Evolutionary conservation across 1,140 invertebrate species (phyloP), one percentile per base, ranked within the genome.

Genomic region (Neoseiulus cucumeris): DNA sequence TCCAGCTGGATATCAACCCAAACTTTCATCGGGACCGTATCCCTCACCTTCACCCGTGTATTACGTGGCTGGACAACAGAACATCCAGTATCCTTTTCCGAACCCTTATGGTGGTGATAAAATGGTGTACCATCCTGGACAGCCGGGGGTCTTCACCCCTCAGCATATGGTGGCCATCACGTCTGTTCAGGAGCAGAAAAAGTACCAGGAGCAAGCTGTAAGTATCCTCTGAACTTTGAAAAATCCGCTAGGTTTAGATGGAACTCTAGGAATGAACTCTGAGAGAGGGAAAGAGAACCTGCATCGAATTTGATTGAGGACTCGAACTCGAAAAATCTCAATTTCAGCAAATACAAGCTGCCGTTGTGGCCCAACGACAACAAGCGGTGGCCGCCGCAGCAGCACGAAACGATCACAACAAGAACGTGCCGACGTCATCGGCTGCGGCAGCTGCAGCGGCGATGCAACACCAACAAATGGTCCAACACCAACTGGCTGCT

Each of bases 121-220:
- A 9, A 59, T 59, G 51, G 51, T 59, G 14, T 59, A 59, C 22
- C 51, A 59, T 59, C 51, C 51, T 2, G 51, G 51, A 17, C 51
- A 59, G 22, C 51, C 51, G 25, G 51, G 51, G 12, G 51, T 59
- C 6, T 59, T 59, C 51, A 25, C 14, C 51, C 51, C 51, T 25
- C 51, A 59, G 51, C 51, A 59, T 59, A 59, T 59, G 51, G 51
- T 33, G 14, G 51, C 22, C 14, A 59, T 59, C 12, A 29, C 51
- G 51, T 25, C 51, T 6, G 51, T 33, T 5, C 25, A 25, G 14
- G 51, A 59, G 22, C 51, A 59, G 14, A 59, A 59, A 59, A 59
- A 59, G 51, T 25, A 29, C 22, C 51, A 59, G 33, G 51, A 59
- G 33, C 51, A 59, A 59, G 51, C 51, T 25, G 51, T 59, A 25